Conservation (phyloP, 1,140 invertebrate species). For the Gonatopus flavifemur region DNA sequence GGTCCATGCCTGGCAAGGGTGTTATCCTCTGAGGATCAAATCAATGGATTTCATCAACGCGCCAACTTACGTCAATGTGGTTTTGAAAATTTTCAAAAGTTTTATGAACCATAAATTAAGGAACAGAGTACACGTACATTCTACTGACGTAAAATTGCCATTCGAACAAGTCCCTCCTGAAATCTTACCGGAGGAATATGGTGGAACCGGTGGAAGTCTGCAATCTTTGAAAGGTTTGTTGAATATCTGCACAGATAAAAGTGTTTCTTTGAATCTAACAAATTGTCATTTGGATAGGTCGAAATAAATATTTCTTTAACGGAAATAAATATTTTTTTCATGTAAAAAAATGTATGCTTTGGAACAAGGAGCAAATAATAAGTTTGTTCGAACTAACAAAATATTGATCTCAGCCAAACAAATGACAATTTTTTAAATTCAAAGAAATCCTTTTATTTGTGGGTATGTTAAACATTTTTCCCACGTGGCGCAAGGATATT, state of each 20-base stretch:
- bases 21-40: constrained; percentile 70
- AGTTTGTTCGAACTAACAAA: no score
- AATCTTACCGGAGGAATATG: constrained; percentile 64
- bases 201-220: constrained; percentile 60
- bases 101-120: constrained; percentile 74
- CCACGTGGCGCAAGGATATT: no score
- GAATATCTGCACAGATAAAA: background rate
- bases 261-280: no score
- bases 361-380: no score
- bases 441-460: background rate
- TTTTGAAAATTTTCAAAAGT: constrained; percentile 68
- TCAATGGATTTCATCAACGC: constrained; percentile 73
- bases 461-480: no score
- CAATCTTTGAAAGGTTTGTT: constrained; percentile 55
- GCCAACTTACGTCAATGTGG: constrained; percentile 67
- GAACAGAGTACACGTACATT: constrained; percentile 60
- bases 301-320: no score
- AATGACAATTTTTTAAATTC: no score
- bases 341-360: no score
- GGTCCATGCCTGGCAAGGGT: constrained; percentile 68
- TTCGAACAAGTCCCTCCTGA: constrained; percentile 53
- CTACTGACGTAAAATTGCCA: constrained; percentile 43
- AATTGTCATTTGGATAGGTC: no score
- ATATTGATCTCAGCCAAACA: no score
- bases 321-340: no score